Base-by-base conservation (phyloP, 2,113 vertebrate species). In the Bufo bufo region DNA sequence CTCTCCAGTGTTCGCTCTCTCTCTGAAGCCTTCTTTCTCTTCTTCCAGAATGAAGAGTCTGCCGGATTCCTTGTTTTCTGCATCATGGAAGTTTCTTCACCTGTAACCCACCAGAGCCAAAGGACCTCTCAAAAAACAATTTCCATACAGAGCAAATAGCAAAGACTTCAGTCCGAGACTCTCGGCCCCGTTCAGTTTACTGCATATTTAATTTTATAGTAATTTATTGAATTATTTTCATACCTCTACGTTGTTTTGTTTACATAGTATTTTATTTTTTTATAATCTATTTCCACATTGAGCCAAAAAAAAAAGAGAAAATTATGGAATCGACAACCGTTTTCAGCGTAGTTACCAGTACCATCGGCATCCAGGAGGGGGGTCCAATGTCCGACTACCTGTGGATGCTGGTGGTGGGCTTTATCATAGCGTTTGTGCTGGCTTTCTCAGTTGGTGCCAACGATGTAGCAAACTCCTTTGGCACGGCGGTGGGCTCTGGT, bases 381-480 rank as follows among this genome's bases (percentile, higher is more conserved):
- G 43, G 33, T 3, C 87, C 93, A 0, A n/a, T 93, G 86, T 88
- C 66, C 0, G 79, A 50, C 0, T 96, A 95, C 87, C 91, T 95
- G 63, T 99, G 98, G 98, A 93, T 99, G 92, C 93, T 99, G 54
- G 77, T 97, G 2, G 83, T 99, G 54, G 98, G 98, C 85, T 99
- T 99, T 89, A 23, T 98, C 92, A 99, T 99, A 2, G 98, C 98
- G 77, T 99, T 99, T 85, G 23, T 99, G 77, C 90, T 99, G 90
- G 98, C 98, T 23, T 99, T 99, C 92, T 99, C 98, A 0, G 98
- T 99, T 0, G 98, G 98, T 0, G 98, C 98, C 91, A 99, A 99
- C 77, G 98, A 99, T 3, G 98, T 99, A 7, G 98, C 98, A 19
- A 99, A 99, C 93, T 99, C 98, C 0, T 99, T 99, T 9, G 98